phyloP scores from a whole-genome alignment of 2,113 vertebrate genomes.

The Meles meles region DNA sequence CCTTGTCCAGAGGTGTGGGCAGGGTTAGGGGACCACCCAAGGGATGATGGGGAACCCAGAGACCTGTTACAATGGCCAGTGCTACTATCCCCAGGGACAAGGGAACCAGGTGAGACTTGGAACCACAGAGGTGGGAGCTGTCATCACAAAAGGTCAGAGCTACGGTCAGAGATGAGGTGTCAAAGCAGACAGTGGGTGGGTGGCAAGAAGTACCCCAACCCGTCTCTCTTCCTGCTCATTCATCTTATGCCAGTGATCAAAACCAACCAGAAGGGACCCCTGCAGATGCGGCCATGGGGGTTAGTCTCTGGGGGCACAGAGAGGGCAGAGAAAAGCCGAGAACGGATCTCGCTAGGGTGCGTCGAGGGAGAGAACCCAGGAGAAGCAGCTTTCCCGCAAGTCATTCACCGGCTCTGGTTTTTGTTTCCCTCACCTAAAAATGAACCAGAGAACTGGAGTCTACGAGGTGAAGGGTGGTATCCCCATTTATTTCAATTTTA shows the following conservation, averaged over 20 bases:
- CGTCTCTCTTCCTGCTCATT: neutral
- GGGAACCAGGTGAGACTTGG: neutral
- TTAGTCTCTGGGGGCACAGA: neutral
- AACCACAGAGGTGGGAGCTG: neutral
- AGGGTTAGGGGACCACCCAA: neutral
- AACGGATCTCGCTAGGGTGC: rapidly evolving
- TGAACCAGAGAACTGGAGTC: neutral
- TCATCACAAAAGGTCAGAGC: neutral
- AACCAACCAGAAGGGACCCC: neutral
- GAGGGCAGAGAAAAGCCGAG: neutral
- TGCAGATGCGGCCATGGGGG: rapidly evolving
- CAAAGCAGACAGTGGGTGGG: neutral
- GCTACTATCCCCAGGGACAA: neutral
- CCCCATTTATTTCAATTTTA: neutral
- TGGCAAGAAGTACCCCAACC: rapidly evolving
- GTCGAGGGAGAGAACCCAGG: rapidly evolving
- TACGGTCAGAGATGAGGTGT: neutral
- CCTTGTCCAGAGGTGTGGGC: neutral
- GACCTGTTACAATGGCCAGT: rapidly evolving
- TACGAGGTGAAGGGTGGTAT: neutral
- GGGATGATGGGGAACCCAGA: neutral
- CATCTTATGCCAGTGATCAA: too few species aligned
- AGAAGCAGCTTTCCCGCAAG: neutral
- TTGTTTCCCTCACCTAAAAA: neutral
- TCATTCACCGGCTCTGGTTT: neutral